These are phyloP conservation scores for Oncorhynchus nerka DNA, from an alignment of 2,113 vertebrate genomes.

Conservation along the genomic window DNA sequence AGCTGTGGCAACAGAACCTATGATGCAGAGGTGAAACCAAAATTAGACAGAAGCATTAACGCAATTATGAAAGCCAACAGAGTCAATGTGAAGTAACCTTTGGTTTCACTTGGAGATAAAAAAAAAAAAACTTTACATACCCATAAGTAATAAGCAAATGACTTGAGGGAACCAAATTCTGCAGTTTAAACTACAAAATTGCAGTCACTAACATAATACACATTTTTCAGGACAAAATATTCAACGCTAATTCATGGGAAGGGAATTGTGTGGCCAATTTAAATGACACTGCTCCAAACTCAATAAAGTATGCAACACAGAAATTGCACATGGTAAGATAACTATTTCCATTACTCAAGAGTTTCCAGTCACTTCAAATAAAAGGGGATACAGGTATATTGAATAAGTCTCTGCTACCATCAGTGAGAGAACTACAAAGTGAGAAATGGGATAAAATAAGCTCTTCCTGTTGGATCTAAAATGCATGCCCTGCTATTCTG, in stretches of 20 bases:
- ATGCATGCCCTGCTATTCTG: conserved; percentile 20
- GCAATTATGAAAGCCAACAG: conserved; percentile 45
- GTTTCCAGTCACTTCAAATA: conserved; percentile 1
- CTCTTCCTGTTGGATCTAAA: conserved; percentile 15
- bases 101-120: conserved; percentile 59
- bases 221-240: neutral
- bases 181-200: conserved; percentile 4
- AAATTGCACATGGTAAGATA: neutral
- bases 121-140: conserved; percentile 11
- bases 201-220: neutral
- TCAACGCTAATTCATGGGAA: neutral
- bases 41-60: conserved; percentile 15
- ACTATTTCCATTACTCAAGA: neutral
- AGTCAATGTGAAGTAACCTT: conserved; percentile 53
- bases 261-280: neutral
- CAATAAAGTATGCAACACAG: neutral
- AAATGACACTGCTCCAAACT: neutral
- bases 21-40: conserved; percentile 47
- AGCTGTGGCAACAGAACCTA: conserved; percentile 33
- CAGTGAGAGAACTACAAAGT: neutral
- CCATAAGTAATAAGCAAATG: conserved; percentile 12
- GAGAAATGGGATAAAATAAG: conserved; percentile 1
- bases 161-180: neutral
- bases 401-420: conserved; percentile 2
- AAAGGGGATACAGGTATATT: neutral